Conservation (phyloP, 2,113 vertebrate genomes). For the Osmerus mordax region DNA sequence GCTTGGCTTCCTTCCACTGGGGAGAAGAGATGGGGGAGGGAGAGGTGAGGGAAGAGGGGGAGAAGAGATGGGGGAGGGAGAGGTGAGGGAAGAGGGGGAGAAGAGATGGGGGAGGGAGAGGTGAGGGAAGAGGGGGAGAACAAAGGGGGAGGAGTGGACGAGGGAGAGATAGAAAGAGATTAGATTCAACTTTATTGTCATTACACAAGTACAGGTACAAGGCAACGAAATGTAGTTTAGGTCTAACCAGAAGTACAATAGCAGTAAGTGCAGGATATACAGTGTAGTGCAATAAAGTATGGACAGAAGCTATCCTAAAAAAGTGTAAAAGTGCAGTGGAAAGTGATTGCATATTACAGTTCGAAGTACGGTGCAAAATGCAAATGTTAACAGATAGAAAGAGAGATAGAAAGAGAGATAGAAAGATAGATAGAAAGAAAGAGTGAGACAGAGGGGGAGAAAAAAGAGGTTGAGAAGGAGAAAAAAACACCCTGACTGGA, state of each 20-base stretch:
- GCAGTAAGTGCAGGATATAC: too few relatives aligned
- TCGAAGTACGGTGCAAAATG: too few relatives aligned
- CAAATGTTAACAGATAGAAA: neutral
- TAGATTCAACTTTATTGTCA: too few relatives aligned
- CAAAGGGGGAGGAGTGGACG: too few relatives aligned
- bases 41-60: neutral
- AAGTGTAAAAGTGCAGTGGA: too few relatives aligned
- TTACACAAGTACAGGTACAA: too few relatives aligned
- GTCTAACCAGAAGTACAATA: too few relatives aligned
- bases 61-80: constrained; percentile 1
- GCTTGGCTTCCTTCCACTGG: constrained; percentile 98
- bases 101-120: neutral
- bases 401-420: neutral
- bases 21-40: neutral
- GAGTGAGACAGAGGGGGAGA: neutral
- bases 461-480: neutral
- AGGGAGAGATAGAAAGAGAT: neutral
- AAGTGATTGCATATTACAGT: too few relatives aligned
- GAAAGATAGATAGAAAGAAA: neutral
- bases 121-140: neutral
- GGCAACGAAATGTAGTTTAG: too few relatives aligned
- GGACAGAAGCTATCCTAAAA: too few relatives aligned
- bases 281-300: too few relatives aligned
- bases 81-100: neutral
- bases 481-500: too few relatives aligned